Conservation (phyloP, 53 echinoderm and acorn worm species). For the Patiria pectinifera region DNA sequence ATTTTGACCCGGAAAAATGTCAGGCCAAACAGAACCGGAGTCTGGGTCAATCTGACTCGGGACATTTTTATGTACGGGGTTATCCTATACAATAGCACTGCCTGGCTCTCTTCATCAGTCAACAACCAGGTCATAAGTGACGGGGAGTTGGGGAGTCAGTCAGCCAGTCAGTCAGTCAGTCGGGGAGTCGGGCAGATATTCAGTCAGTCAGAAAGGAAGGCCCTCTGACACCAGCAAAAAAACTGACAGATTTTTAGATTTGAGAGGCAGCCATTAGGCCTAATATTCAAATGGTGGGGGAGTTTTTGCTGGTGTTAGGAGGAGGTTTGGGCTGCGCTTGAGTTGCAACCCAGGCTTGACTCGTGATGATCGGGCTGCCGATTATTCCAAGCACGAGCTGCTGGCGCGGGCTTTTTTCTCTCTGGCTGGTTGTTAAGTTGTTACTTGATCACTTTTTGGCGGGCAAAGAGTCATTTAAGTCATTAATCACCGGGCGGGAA, state of each 20-base stretch:
- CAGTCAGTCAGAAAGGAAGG: too few relatives aligned
- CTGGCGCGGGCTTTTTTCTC: background rate
- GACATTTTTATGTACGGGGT: too few relatives aligned
- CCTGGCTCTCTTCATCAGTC: too few relatives aligned
- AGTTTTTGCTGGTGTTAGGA: background rate
- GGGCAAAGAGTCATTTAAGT: slow-evolving; percentile 55
- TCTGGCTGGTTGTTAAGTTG: slow-evolving; percentile 32
- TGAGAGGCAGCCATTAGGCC: background rate
- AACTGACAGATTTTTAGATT: background rate
- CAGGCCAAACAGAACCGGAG: too few relatives aligned
- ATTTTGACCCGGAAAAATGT: too few relatives aligned
- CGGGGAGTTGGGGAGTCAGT: too few relatives aligned
- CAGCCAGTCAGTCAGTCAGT: too few relatives aligned
- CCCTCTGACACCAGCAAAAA: too few relatives aligned
- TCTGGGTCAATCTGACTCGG: too few relatives aligned
- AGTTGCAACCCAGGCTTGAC: background rate
- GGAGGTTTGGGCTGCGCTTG: background rate
- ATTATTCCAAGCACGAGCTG: slow-evolving; percentile 48
- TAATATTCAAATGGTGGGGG: slow-evolving; percentile 5
- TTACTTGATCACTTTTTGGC: slow-evolving; percentile 53
- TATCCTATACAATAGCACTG: too few relatives aligned
- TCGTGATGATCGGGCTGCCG: background rate
- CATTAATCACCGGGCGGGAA: slow-evolving; percentile 40
- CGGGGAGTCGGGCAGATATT: too few relatives aligned
- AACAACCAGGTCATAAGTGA: too few relatives aligned